Evolutionary conservation across 2,113 vertebrate species (phyloP), one percentile per base, ranked within the genome.

Genomic region (Climacteris rufus): DNA sequence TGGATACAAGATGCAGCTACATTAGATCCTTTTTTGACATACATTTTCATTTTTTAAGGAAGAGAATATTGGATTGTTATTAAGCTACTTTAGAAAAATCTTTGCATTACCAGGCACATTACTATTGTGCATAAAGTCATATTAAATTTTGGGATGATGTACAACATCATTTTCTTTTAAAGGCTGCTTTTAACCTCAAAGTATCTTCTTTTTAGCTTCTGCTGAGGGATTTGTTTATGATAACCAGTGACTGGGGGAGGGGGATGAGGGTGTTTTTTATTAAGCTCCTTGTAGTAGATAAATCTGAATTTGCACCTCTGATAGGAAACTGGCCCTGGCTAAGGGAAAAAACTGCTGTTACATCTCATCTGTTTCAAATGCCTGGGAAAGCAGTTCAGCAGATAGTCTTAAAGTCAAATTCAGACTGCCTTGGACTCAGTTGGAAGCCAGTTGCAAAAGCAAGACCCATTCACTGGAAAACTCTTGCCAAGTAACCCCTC

Each of bases 1-100:
- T 98, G 98, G 97, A 98, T 98, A 98, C 98, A 98, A 98, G 98
- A 98, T 98, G 98, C 97, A 97, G 98, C 96, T 98, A 98, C 98
- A 98, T 98, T 98, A 98, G 97, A 96, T 97, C 95, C 95, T 94
- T 97, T 98, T 97, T 97, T 97, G 92, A 98, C 97, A 97, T 97
- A 98, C 98, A 97, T 98, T 98, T 98, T 98, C 98, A 98, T 98
- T 98, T 97, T 98, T 97, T 89, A 98, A 98, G 97, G 94, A 97
- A 97, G 97, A 97, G 97, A 97, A 98, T 98, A 98, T 97, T 98
- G 97, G 97, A 97, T 98, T 97, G 96, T 98, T 98, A 98, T 98
- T 98, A 98, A 98, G 97, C 96, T 97, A 97, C 97, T 98, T 98
- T 98, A 97, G 95, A 97, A 97, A 97, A 97, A 97, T 97, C 97